Conservation (phyloP, 2,888 invertebrate genomes). For the Ichneumoninae sp. region DNA sequence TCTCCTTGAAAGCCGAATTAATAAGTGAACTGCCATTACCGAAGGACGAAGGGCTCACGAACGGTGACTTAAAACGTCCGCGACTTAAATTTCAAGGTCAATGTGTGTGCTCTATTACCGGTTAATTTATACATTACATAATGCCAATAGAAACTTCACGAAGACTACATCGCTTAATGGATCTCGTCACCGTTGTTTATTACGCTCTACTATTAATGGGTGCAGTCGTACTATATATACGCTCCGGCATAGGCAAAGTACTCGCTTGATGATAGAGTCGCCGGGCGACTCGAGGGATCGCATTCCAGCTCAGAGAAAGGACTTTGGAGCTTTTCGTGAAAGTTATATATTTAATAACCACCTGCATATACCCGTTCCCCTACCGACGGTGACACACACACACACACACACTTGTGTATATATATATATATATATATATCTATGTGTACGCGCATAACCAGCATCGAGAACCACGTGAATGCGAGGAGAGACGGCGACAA, state of each 20-base stretch:
- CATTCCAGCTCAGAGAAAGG: slow-evolving; percentile 60
- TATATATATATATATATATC: slow-evolving; percentile 14
- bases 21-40: too few relatives aligned
- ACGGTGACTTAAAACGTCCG: too few relatives aligned
- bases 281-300: slow-evolving; percentile 43
- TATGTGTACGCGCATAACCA: background rate
- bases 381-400: slow-evolving; percentile 13
- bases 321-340: slow-evolving; percentile 60
- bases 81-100: too few relatives aligned
- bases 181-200: background rate
- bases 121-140: background rate
- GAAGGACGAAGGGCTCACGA: too few relatives aligned
- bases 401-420: background rate
- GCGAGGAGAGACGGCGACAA: slow-evolving; percentile 19
- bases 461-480: slow-evolving; percentile 17
- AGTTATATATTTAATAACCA: slow-evolving; percentile 56
- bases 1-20: too few relatives aligned
- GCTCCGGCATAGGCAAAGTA: background rate
- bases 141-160: background rate
- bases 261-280: slow-evolving; percentile 1
- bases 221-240: background rate
- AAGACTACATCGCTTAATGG: background rate
- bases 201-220: background rate
- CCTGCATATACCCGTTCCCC: slow-evolving; percentile 7
- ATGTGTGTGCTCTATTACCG: background rate